Percentiles rank a stretch among this genome's conserved stretches.
These are phyloP conservation scores for Rhinoraja longicauda DNA, from an alignment of 2,797 vertebrate species.

Conservation along the genomic window DNA sequence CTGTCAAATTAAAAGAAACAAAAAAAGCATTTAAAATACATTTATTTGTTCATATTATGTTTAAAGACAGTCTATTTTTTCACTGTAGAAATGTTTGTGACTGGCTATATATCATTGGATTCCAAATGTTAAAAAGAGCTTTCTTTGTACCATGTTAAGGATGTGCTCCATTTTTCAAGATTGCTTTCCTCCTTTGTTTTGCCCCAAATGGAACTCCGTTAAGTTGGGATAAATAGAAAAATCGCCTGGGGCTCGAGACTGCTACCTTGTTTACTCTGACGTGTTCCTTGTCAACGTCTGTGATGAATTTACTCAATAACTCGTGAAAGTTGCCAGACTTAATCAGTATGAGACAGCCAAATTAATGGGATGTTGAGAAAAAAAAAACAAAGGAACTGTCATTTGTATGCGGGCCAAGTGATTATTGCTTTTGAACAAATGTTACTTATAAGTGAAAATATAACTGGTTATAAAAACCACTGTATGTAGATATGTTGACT, in stretches of 20 bases:
- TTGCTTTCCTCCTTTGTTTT: constrained; percentile 28
- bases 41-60: constrained; percentile 87
- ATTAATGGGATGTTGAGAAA: constrained; percentile 51
- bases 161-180: constrained; percentile 27
- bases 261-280: constrained; percentile 24
- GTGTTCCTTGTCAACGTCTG: constrained; percentile 37
- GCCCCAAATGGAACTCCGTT: constrained; percentile 31
- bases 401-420: constrained; percentile 82
- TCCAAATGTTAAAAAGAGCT: constrained; percentile 31
- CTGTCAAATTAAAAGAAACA: constrained; percentile 55
- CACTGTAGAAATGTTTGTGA: constrained; percentile 79
- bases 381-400: constrained; percentile 51
- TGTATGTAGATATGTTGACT: constrained; percentile 99
- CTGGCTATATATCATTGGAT: constrained; percentile 42
- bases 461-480: constrained; percentile 84
- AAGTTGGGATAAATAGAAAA: constrained; percentile 32
- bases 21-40: constrained; percentile 63
- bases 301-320: constrained; percentile 56
- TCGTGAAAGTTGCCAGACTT: constrained; percentile 65
- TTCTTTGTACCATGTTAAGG: constrained; percentile 38
- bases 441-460: constrained; percentile 83
- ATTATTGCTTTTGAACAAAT: constrained; percentile 76
- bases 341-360: constrained; percentile 55
- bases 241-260: constrained; percentile 21
- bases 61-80: constrained; percentile 96